Percentiles rank a stretch among this genome's conserved stretches.
Evolutionary conservation across 2,888 invertebrate species (phyloP).

Genomic region (Sylvicola fuscatus): DNA sequence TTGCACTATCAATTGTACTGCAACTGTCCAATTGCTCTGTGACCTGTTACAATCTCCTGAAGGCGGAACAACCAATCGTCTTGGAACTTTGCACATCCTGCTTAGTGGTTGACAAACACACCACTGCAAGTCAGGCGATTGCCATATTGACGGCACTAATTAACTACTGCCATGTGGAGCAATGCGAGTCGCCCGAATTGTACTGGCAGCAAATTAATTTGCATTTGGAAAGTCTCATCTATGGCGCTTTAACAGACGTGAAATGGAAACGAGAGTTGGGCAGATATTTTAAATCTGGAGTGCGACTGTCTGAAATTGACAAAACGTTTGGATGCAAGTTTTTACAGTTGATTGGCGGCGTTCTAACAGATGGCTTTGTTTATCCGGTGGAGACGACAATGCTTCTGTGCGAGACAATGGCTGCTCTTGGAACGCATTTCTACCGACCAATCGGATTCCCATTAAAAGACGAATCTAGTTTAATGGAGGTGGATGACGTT

Average conservation of each 20-base stretch:
- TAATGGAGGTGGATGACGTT: constrained; percentile 4
- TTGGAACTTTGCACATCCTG: constrained; percentile 20
- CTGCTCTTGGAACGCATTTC: constrained; percentile 43
- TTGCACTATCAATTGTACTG: constrained; percentile 20
- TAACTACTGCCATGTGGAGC: constrained; percentile 12
- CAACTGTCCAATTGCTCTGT: constrained; percentile 23
- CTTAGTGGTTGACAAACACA: constrained; percentile 20
- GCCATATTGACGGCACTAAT: constrained; percentile 19
- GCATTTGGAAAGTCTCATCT: constrained; percentile 21
- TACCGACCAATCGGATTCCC: background rate
- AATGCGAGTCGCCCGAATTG: constrained; percentile 11
- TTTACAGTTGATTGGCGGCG: constrained; percentile 37
- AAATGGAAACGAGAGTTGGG: constrained; percentile 17
- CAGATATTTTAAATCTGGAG: constrained; percentile 37
- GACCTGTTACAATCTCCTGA: constrained; percentile 19
- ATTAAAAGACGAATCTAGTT: background rate
- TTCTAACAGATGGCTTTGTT: constrained; percentile 18
- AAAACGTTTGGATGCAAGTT: constrained; percentile 39
- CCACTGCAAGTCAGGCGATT: constrained; percentile 20
- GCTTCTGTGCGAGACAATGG: constrained; percentile 50
- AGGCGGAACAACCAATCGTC: constrained; percentile 18
- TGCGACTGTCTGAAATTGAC: constrained; percentile 44
- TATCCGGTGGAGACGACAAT: constrained; percentile 21
- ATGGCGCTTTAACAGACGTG: constrained; percentile 18
- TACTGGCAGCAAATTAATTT: constrained; percentile 20